phyloP scores from a whole-genome alignment of 92 coral and sea anemone genomes.

The Phenganax subtilis region DNA sequence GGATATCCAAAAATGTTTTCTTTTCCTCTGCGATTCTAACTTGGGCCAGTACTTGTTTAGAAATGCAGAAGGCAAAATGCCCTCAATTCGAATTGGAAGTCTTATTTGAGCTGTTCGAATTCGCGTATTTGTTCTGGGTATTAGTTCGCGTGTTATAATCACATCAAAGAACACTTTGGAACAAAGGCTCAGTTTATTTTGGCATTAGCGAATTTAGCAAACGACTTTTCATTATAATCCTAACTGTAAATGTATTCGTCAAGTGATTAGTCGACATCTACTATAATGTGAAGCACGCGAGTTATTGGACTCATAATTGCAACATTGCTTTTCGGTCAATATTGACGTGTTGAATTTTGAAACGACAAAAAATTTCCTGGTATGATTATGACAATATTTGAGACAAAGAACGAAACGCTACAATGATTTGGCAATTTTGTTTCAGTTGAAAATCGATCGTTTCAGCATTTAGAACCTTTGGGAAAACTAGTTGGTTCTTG shows the following conservation, averaged over 20 bases:
- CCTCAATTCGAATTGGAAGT: not conserved
- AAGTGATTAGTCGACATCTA: not conserved
- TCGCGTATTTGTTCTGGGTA: constrained; percentile 20
- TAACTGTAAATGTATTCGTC: constrained; percentile 14
- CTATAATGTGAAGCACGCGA: not conserved
- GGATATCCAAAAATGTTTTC: constrained; percentile 13
- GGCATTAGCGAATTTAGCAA: constrained; percentile 35
- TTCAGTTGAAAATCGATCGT: not conserved
- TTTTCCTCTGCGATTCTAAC: constrained; percentile 20
- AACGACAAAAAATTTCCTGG: constrained; percentile 19
- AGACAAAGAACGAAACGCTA: constrained; percentile 20
- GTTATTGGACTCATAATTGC: not conserved
- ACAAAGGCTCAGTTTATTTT: constrained; percentile 37
- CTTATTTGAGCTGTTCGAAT: not conserved
- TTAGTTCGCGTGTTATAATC: constrained; percentile 37
- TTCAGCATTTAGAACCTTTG: not conserved
- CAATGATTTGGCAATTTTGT: constrained; percentile 15
- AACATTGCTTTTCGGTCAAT: not conserved
- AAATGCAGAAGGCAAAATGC: not conserved
- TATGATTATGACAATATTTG: constrained; percentile 21
- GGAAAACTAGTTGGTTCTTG: not conserved
- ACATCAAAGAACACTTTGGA: constrained; percentile 39
- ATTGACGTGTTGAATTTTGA: not conserved
- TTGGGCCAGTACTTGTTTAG: constrained; percentile 20
- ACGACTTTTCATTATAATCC: not conserved